Conservation (phyloP, 2,888 invertebrate genomes). For the Chydorus sphaericus region DNA sequence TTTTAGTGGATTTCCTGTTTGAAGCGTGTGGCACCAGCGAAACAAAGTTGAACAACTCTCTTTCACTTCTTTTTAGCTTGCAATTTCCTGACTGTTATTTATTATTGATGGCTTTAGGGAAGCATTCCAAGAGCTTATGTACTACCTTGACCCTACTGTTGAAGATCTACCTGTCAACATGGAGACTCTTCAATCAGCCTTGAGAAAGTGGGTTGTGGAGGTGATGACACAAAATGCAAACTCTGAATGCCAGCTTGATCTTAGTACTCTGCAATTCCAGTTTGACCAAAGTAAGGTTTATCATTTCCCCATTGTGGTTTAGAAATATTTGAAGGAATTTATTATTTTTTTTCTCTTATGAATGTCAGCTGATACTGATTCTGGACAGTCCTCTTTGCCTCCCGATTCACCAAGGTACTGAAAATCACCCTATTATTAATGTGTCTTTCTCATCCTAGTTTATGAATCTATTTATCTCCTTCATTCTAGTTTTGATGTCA, state of each 20-base stretch:
- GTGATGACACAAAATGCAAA: neutral
- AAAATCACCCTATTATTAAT: neutral
- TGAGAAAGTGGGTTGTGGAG: neutral
- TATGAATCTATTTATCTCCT: neutral
- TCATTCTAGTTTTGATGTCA: neutral
- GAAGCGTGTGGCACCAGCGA: neutral
- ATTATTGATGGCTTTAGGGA: too few species aligned
- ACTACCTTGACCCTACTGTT: neutral
- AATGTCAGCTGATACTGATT: neutral
- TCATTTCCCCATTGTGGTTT: too few species aligned
- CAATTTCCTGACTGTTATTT: neutral
- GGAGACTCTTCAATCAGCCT: neutral
- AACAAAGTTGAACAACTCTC: neutral
- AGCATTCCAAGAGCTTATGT: neutral
- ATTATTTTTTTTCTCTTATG: neutral
- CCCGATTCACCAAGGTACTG: neutral
- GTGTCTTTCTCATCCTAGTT: neutral
- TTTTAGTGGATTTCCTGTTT: neutral
- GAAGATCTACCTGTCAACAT: neutral
- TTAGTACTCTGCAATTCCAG: neutral
- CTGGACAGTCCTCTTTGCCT: neutral
- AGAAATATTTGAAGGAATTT: neutral
- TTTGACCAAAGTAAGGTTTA: neutral
- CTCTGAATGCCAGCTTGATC: neutral
- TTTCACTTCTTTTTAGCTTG: neutral